phyloP scores from a whole-genome alignment of 1,140 invertebrate species.

The Hetaerina americana region DNA sequence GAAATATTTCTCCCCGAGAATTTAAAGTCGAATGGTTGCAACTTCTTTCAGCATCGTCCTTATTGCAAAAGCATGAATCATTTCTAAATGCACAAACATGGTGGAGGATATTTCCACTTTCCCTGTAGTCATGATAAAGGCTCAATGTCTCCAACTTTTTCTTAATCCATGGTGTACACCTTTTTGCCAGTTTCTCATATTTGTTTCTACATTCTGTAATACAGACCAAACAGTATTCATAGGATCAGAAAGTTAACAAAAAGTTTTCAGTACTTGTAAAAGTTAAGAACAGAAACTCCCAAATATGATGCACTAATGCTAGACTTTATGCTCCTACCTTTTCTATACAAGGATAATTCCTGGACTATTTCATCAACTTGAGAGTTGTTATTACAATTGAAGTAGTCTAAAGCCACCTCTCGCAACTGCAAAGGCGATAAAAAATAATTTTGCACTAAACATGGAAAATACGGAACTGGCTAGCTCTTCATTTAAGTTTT shows the following conservation, averaged over 20 bases:
- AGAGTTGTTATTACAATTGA: constrained; percentile 41
- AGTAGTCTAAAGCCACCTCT: constrained; percentile 49
- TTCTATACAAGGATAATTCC: constrained; percentile 7
- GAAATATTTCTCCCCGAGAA: background rate
- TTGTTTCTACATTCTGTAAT: too few species aligned
- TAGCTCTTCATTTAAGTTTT: too few species aligned
- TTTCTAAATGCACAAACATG: background rate
- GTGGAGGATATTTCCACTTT: background rate
- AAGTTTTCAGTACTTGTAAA: too few species aligned
- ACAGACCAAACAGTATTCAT: too few species aligned
- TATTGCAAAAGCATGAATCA: too few species aligned
- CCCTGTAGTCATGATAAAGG: background rate
- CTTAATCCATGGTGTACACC: background rate
- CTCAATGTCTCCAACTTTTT: background rate
- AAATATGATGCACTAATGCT: too few species aligned
- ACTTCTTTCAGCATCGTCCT: too few species aligned
- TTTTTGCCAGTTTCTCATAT: background rate
- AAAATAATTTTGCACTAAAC: constrained; percentile 15
- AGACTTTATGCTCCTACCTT: constrained; percentile 15
- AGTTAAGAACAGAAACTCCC: too few species aligned
- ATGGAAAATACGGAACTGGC: too few species aligned
- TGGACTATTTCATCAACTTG: constrained; percentile 30
- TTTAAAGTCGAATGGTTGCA: too few species aligned
- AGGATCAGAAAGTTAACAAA: too few species aligned
- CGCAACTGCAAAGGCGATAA: constrained; percentile 36